phyloP scores from a whole-genome alignment of 2,797 vertebrate genomes.

The Cyprinella venusta region DNA sequence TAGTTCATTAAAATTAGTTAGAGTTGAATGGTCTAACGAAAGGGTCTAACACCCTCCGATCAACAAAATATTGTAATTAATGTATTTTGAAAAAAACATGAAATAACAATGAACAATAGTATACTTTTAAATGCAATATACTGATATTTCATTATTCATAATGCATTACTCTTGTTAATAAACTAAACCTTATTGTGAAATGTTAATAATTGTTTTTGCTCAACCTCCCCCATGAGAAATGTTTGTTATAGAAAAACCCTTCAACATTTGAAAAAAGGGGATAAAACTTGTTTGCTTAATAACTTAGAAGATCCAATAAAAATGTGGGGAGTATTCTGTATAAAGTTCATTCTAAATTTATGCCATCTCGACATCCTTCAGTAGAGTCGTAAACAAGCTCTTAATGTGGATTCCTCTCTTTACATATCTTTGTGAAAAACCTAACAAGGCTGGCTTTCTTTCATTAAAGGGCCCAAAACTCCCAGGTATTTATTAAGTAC shows the following conservation, averaged over 20 bases:
- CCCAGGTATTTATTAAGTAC: constrained; percentile 41
- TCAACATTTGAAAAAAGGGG: background rate
- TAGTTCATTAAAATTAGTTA: background rate
- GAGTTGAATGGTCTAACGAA: background rate
- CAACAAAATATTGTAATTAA: background rate
- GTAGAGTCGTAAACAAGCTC: constrained; percentile 4
- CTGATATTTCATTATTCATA: background rate
- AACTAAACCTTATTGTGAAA: background rate
- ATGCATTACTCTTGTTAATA: background rate
- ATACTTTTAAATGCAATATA: background rate
- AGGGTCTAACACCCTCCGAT: too few relatives aligned
- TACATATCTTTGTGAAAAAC: constrained; percentile 37
- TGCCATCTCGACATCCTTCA: constrained; percentile 13
- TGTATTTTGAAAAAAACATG: background rate
- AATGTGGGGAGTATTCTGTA: background rate
- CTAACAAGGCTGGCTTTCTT: constrained; percentile 3
- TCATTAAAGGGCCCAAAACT: constrained; percentile 37
- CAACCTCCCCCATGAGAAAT: background rate
- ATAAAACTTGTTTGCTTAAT: background rate
- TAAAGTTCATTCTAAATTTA: constrained; percentile 40
- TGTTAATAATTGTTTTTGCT: background rate
- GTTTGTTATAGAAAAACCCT: background rate
- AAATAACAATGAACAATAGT: background rate
- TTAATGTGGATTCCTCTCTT: constrained; percentile 12
- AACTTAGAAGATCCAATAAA: background rate